Base-by-base conservation (phyloP, 2,888 invertebrate species). In the Cosmopolites sordidus region DNA sequence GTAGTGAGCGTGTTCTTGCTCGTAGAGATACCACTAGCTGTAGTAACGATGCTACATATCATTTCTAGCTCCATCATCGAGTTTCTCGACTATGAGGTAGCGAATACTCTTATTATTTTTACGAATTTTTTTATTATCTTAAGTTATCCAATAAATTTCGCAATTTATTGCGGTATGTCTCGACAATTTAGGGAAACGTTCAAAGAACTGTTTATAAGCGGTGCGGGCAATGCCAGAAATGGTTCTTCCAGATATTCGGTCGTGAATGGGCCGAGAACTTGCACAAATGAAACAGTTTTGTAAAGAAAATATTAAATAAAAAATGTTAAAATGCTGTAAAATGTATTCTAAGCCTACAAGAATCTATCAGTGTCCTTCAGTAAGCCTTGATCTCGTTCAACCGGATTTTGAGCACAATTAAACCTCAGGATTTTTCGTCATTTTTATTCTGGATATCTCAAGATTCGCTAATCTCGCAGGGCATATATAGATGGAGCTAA, bases 131-230 rank as follows among this genome's bases (percentile, higher is more conserved):
- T 92, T 71, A 89, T 96, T 56, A 86, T 93, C 53, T 81, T 92
- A 33, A 91, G 91, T 42, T 94, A 94, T 74, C 93, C 93, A 9
- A 87, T 94, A 52, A 94, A 95, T 73, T 95, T 96, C 68, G 94
- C 92, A 55, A 93, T 95, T 60, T 96, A 96, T 69, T 95, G 94
- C 71, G 93, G 93, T 16, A 97, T 96, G 96, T 92, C 92, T 27
- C 78, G 92, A 27, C 92, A 92, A 71, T 96, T 96, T 73, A 79
- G 96, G 45, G 92, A 94, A 71, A 95, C 95, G 0, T 96, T 96
- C 72, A 91, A 90, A 67, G 88, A 87, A 66, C 70, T 84, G 5
- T 94, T 95, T 68, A 81, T 89, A 39, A 73, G 83, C 41, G 75
- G 77, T 5, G 70, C 74, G 4, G 81, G 80, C 0, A 78, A 80